phyloP scores from a whole-genome alignment of 2,888 invertebrate genomes.

The Vannuccia rotundouncinata region DNA sequence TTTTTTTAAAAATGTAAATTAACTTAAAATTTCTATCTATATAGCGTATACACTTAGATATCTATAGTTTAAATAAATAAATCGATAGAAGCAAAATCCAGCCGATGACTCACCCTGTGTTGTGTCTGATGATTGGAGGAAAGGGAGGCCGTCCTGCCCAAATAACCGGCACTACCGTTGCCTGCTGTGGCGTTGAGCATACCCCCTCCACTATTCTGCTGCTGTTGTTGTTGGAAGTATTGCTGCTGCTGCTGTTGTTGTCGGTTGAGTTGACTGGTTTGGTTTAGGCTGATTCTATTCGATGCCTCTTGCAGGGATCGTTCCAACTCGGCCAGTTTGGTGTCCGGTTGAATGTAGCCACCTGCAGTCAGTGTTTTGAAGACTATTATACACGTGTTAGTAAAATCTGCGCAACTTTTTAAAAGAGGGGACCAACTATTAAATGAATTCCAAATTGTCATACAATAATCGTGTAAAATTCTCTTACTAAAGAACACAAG shows the following conservation, averaged over 20 bases:
- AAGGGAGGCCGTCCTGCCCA: background rate
- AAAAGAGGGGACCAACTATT: too few relatives aligned
- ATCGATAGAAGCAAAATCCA: background rate
- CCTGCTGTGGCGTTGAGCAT: background rate
- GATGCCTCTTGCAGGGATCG: conserved; percentile 6
- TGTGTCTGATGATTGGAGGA: conserved; percentile 11
- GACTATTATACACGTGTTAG: too few relatives aligned
- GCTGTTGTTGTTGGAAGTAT: background rate
- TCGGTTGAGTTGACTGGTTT: background rate
- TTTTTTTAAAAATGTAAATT: too few relatives aligned
- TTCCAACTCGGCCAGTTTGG: conserved; percentile 23
- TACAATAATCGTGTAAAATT: too few relatives aligned
- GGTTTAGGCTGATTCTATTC: conserved; percentile 7
- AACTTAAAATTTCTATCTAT: too few relatives aligned
- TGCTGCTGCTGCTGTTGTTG: background rate
- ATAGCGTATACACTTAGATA: too few relatives aligned
- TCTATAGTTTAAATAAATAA: background rate
- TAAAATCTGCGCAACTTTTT: too few relatives aligned
- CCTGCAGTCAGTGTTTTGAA: too few relatives aligned
- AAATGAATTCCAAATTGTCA: too few relatives aligned
- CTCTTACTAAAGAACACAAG: too few relatives aligned
- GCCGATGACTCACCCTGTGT: background rate
- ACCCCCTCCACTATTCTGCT: background rate
- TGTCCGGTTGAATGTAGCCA: background rate
- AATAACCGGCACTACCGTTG: background rate